Conservation (phyloP, 2,797 vertebrate species). For the Pteronotus mesoamericanus region DNA sequence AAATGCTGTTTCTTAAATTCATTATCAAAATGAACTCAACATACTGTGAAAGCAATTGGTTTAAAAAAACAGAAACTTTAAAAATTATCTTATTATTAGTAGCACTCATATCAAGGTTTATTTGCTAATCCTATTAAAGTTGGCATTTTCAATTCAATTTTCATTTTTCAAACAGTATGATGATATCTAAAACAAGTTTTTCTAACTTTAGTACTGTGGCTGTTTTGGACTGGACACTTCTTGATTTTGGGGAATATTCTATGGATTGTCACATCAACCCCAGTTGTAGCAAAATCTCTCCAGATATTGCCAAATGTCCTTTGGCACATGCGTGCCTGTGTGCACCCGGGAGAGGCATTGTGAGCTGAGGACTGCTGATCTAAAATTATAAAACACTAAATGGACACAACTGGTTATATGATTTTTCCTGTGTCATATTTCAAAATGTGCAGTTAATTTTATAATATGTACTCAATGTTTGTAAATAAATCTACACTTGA, state of each 20-base stretch:
- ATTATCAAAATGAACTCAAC: neutral
- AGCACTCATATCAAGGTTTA: neutral
- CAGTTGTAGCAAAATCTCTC: rapidly evolving
- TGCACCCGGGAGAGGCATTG: rapidly evolving
- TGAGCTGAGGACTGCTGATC: neutral
- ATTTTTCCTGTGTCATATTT: neutral
- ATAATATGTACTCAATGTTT: neutral
- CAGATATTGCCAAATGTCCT: neutral
- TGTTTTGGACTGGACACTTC: neutral
- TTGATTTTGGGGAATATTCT: neutral
- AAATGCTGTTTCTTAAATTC: neutral
- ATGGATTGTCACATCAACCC: rapidly evolving
- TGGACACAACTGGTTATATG: neutral
- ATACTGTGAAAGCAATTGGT: neutral
- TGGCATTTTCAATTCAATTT: neutral
- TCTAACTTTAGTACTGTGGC: neutral
- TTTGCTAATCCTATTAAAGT: neutral
- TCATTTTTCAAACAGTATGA: neutral
- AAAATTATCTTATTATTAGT: neutral
- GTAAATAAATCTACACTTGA: neutral
- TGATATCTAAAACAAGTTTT: neutral
- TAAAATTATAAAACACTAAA: neutral
- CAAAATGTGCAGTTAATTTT: neutral
- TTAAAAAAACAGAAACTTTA: neutral
- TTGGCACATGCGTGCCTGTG: rapidly evolving